Conservation (phyloP, 2,797 vertebrate genomes). For the Chaenodraco wilsoni region DNA sequence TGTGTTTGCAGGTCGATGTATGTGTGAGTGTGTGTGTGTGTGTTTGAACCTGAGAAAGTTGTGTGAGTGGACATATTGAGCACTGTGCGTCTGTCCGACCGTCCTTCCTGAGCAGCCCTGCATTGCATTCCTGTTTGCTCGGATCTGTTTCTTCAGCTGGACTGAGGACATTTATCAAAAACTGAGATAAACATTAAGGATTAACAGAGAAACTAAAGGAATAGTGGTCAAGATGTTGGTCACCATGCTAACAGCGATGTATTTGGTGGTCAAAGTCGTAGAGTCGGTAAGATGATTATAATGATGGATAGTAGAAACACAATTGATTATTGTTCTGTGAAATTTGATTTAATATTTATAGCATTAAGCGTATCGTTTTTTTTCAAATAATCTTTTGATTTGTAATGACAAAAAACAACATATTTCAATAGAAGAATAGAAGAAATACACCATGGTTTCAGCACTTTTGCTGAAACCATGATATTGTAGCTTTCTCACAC, state of each 20-base stretch:
- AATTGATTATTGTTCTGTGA: neutral
- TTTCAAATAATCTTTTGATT: neutral
- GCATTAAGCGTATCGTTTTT: neutral
- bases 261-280: constrained; percentile 83
- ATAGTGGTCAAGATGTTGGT: constrained; percentile 84
- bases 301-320: neutral
- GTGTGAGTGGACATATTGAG: constrained; percentile 28
- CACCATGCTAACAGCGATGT: constrained; percentile 89
- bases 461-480: neutral
- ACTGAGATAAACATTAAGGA: constrained; percentile 37
- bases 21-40: constrained; percentile 26
- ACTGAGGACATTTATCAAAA: constrained; percentile 32
- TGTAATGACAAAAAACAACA: neutral
- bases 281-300: constrained; percentile 84
- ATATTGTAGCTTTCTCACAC: neutral
- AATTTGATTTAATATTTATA: neutral
- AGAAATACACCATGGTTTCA: neutral
- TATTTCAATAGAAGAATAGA: neutral
- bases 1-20: constrained; percentile 4
- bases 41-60: constrained; percentile 25
- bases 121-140: constrained; percentile 28
- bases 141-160: constrained; percentile 25
- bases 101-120: constrained; percentile 19
- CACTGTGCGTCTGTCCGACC: constrained; percentile 36
- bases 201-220: constrained; percentile 30